Percentiles rank a stretch among this genome's conserved stretches.
Conservation (phyloP, 2,113 vertebrate species). For the Eublepharis macularius region DNA sequence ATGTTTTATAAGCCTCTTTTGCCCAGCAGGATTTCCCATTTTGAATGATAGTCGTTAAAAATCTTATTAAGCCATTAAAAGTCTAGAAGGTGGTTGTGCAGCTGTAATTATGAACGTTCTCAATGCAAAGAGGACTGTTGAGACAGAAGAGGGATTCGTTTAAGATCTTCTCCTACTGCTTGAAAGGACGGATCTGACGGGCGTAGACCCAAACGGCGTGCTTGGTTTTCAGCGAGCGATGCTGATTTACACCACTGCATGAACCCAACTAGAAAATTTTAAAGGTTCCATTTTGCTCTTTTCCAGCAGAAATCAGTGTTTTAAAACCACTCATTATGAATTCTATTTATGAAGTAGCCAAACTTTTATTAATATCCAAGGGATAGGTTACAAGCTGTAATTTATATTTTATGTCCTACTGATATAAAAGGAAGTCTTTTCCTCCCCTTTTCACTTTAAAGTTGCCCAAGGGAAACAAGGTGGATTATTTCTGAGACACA, state of each 20-base stretch:
- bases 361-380: conserved; percentile 16
- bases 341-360: conserved; percentile 6
- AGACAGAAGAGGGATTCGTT: not conserved
- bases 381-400: not conserved
- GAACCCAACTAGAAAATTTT: not conserved
- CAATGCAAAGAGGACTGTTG: not conserved
- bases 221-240: not conserved
- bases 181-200: not conserved
- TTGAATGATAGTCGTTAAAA: conserved; percentile 54
- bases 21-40: conserved; percentile 49
- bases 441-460: not conserved
- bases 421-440: not conserved
- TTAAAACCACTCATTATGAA: conserved; percentile 2
- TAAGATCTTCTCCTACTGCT: not conserved
- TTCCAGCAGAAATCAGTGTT: not conserved
- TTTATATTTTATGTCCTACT: not conserved
- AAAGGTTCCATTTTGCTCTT: not conserved
- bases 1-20: conserved; percentile 46
- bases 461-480: not conserved
- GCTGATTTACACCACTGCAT: not conserved
- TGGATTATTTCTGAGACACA: not conserved
- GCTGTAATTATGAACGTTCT: conserved; percentile 43
- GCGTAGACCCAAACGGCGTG: too few relatives aligned
- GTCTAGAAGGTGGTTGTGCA: conserved; percentile 26
- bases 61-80: conserved; percentile 59